Evolutionary conservation across 2,113 vertebrate species (phyloP).

Genomic region (Coptodon rendalli): DNA sequence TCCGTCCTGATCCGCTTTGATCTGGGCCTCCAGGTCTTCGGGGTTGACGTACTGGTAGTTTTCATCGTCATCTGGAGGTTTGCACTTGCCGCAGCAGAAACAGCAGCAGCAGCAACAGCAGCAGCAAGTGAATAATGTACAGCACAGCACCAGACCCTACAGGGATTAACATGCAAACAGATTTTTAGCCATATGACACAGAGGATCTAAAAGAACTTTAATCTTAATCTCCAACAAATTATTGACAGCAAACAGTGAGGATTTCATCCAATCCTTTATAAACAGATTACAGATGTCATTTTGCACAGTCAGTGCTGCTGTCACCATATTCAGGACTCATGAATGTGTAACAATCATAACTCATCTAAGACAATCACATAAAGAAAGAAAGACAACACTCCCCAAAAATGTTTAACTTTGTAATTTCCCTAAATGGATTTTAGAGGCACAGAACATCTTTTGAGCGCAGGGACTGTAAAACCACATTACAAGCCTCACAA

Average conservation of each 20-base stretch:
- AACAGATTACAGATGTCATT: background rate
- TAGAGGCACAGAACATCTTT: background rate
- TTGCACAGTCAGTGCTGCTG: background rate
- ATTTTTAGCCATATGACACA: background rate
- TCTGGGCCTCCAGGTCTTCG: conserved; percentile 81
- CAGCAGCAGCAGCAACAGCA: conserved; percentile 91
- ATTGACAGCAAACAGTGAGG: background rate
- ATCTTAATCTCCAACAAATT: background rate
- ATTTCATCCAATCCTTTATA: background rate
- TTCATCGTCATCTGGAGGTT: conserved; percentile 75
- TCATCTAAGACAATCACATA: background rate
- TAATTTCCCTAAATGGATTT: background rate
- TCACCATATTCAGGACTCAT: background rate
- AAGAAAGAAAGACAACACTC: background rate
- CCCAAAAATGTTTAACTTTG: background rate
- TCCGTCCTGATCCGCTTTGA: conserved; percentile 71
- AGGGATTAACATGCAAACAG: background rate
- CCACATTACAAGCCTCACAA: background rate
- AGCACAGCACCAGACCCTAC: conserved; percentile 79
- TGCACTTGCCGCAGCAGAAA: conserved; percentile 86
- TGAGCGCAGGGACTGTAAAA: accelerated
- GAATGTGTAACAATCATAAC: background rate
- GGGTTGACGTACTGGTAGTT: conserved; percentile 78
- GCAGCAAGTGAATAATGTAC: conserved; percentile 79
- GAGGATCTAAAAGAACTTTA: background rate